phyloP scores from a whole-genome alignment of 2,888 invertebrate species.

The Gerosis bhagava region DNA sequence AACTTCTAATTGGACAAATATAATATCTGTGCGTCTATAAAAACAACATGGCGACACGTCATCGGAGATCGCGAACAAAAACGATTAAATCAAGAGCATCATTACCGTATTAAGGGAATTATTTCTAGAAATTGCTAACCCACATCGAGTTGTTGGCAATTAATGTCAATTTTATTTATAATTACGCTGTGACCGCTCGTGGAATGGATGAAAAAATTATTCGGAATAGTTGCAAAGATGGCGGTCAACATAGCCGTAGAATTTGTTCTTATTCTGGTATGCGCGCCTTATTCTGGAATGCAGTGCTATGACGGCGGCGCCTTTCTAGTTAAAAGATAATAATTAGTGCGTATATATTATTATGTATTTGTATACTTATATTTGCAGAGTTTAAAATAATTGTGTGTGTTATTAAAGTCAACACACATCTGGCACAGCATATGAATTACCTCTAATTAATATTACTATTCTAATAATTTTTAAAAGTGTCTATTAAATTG shows the following conservation, averaged over 20 bases:
- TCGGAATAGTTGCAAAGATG: conserved; percentile 39
- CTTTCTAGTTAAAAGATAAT: conserved; percentile 36
- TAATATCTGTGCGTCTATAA: too few relatives aligned
- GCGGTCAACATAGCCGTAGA: conserved; percentile 38
- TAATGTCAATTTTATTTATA: conserved; percentile 78
- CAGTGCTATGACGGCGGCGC: conserved; percentile 33
- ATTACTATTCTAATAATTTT: too few relatives aligned
- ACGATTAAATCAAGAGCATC: conserved; percentile 18
- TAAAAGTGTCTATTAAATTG: too few relatives aligned
- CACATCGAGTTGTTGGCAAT: conserved; percentile 66
- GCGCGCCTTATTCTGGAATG: conserved; percentile 16
- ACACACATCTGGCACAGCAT: too few relatives aligned
- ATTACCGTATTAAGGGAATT: conserved; percentile 47
- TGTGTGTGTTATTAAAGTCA: conserved; percentile 17
- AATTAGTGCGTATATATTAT: conserved; percentile 34
- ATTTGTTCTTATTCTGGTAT: conserved; percentile 40
- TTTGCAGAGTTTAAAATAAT: conserved; percentile 20
- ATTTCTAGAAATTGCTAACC: conserved; percentile 74
- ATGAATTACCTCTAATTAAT: too few relatives aligned
- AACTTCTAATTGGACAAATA: too few relatives aligned
- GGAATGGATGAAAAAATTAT: conserved; percentile 51
- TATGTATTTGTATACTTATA: conserved; percentile 1
- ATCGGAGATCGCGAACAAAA: conserved; percentile 11
- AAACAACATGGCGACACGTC: conserved; percentile 18
- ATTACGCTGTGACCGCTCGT: conserved; percentile 48